Evolutionary conservation across 53 echinoderm and acorn worm species (phyloP).

Genomic region (Paracentrotus lividus): DNA sequence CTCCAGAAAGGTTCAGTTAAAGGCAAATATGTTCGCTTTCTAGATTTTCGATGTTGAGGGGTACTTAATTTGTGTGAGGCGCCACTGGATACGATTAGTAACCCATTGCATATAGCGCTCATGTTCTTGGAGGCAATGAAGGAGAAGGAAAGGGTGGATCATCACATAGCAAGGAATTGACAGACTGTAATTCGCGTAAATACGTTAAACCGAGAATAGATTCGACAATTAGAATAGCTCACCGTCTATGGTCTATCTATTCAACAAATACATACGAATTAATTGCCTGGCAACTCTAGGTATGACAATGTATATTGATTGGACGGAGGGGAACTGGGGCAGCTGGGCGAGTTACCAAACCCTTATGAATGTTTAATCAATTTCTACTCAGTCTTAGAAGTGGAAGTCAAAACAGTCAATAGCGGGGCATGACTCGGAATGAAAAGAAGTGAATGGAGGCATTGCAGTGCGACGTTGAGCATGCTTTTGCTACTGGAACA

Average conservation of each 20-base stretch:
- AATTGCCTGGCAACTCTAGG: constrained; percentile 46
- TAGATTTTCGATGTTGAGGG: no score
- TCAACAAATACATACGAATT: constrained; percentile 29
- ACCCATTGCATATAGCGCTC: neutral
- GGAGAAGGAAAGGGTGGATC: neutral
- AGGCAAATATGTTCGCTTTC: neutral
- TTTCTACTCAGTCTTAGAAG: neutral
- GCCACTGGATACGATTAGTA: neutral
- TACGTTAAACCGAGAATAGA: constrained; percentile 29
- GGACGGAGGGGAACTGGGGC: neutral
- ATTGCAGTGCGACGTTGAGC: neutral
- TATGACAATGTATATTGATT: constrained; percentile 8
- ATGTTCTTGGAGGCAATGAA: neutral
- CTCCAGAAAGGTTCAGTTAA: neutral
- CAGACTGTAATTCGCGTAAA: constrained; percentile 21
- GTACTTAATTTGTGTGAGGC: neutral
- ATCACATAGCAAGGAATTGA: neutral
- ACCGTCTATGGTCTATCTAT: neutral
- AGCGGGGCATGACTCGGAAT: neutral
- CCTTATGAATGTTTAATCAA: constrained; percentile 43
- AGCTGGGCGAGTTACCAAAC: neutral
- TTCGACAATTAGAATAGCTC: constrained; percentile 34
- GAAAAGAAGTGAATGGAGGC: neutral
- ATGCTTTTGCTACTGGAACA: constrained; percentile 35
- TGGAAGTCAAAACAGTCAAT: constrained; percentile 6